Conservation (phyloP, 2,888 invertebrate genomes). For the Coecobrya sp. region DNA sequence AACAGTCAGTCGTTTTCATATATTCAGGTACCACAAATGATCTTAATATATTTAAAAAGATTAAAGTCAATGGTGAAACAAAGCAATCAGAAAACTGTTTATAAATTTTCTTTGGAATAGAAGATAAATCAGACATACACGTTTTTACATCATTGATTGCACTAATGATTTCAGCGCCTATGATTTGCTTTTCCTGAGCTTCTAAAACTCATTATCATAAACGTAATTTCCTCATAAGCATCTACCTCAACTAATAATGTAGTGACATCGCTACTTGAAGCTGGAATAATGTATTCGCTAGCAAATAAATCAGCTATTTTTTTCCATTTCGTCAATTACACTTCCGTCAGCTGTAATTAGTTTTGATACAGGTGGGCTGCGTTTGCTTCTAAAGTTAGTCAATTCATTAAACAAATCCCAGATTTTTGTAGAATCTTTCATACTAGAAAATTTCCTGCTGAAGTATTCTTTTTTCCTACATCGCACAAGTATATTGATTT, state of each 20-base stretch:
- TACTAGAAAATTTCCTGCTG: background rate
- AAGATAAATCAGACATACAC: background rate
- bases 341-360: background rate
- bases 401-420: constrained; percentile 55
- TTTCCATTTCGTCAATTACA: too few species aligned
- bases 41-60: background rate
- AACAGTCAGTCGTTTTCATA: constrained; percentile 41
- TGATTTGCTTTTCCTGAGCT: background rate
- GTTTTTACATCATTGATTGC: constrained; percentile 47
- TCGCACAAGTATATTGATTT: background rate
- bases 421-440: background rate
- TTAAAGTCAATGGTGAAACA: background rate
- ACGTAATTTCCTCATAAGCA: background rate
- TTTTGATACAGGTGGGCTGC: background rate
- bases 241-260: background rate
- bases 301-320: background rate
- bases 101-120: constrained; percentile 29
- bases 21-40: background rate
- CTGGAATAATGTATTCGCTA: constrained; percentile 10
- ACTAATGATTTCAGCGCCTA: background rate
- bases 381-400: constrained; percentile 39
- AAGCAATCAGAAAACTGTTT: constrained; percentile 6
- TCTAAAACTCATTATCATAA: background rate
- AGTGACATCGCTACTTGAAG: background rate
- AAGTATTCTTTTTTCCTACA: background rate